Evolutionary conservation across 2,888 invertebrate genomes (phyloP), one percentile per base, ranked within the genome.

Genomic region (Lathronympha strigana): DNA sequence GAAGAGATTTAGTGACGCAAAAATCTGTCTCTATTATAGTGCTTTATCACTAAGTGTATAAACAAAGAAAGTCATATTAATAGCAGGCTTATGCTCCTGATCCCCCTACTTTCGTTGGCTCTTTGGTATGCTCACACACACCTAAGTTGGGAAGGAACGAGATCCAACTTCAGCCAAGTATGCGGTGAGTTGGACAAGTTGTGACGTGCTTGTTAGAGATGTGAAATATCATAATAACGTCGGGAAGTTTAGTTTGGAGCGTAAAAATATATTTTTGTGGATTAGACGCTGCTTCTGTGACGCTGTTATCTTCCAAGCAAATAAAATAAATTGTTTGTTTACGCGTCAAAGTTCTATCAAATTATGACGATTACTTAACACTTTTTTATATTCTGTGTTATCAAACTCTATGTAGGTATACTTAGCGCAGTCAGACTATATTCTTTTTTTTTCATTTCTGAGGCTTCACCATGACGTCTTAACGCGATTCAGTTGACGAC

Each of bases 81-180:
- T 57, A 45, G 43, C 57, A 57, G 25, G 43, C 57, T 57, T 45
- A 45, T 43, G 17, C 15, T 21, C 13, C 43, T 57, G 45, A 57
- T 57, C 28, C 45, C 45, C 45, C 19, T 21, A 21, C 31, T 57
- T 31, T 19, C 28, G 28, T 57, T 43, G 15, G 17, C 28, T 40
- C 28, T 11, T 45, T 31, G 19, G 43, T 57, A 57, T 57, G 57
- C 43, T 45, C 43, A 57, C 28, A n/a, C 4, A 19, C 19, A 43
- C 5, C 19, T 31, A 4, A 31, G 55, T 55, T 55, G 40, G 19
- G 31, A 45, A 43, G 19, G 31, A 45, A 43, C 28, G n/a, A 43
- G 31, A 57, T 45, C 57, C 31, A 57, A 57, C 57, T 57, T 57
- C 11, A 19, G 9, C 4, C 6, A 57, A 57, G 19, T 45, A 31